Percentiles rank a stretch among this genome's conserved stretches.
These are phyloP conservation scores for Philopotamus ludificatus DNA, from an alignment of 1,140 invertebrate genomes.

Conservation along the genomic window DNA sequence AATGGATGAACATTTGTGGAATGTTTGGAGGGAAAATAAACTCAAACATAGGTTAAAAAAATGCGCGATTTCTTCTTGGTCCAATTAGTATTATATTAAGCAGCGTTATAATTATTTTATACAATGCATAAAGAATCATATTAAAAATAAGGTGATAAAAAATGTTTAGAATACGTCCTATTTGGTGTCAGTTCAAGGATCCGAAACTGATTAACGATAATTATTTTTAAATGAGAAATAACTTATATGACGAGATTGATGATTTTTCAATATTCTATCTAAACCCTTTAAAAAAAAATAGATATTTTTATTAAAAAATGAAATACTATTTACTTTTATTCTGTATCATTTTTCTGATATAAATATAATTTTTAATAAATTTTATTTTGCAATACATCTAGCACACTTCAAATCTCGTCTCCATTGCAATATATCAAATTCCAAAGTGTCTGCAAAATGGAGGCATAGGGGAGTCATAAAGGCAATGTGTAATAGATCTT, in stretches of 20 bases:
- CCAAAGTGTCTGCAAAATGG: background rate
- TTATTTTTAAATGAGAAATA: background rate
- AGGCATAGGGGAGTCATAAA: background rate
- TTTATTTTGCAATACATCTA: background rate
- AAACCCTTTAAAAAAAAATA: background rate
- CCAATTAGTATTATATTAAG: too few relatives aligned
- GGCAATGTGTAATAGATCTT: background rate
- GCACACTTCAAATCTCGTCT: background rate
- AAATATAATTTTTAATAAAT: background rate
- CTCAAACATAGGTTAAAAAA: too few relatives aligned
- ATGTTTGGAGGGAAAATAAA: too few relatives aligned
- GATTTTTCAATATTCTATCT: background rate
- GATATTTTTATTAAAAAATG: background rate
- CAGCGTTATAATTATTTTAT: too few relatives aligned
- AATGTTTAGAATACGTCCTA: too few relatives aligned
- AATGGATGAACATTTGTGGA: too few relatives aligned
- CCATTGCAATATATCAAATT: background rate
- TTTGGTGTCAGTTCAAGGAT: too few relatives aligned
- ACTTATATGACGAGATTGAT: background rate
- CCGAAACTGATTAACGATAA: background rate
- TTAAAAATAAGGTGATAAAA: too few relatives aligned
- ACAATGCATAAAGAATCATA: too few relatives aligned
- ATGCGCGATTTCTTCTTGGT: too few relatives aligned
- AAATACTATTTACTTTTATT: background rate
- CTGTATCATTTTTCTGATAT: background rate